Conservation (phyloP, 2,113 vertebrate genomes). For the Gasterosteus aculeatus region DNA sequence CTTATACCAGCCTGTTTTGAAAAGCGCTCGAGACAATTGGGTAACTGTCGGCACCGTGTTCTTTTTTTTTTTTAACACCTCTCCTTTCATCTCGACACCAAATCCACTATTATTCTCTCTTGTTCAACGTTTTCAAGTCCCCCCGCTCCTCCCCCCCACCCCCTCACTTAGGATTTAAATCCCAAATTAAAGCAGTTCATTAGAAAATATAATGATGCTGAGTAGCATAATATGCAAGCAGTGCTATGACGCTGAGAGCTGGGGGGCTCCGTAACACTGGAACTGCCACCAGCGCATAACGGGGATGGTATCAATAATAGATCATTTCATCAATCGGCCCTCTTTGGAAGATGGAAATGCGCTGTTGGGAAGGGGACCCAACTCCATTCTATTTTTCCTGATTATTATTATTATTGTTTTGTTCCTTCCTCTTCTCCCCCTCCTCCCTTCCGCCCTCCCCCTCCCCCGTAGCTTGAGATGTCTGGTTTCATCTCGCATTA, state of each 20-base stretch:
- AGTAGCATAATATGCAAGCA: conserved; percentile 80
- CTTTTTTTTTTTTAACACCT: conserved; percentile 39
- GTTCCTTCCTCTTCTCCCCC: not conserved
- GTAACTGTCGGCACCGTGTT: conserved; percentile 52
- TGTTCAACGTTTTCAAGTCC: conserved; percentile 77
- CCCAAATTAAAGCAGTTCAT: conserved; percentile 80
- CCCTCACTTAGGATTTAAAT: conserved; percentile 73
- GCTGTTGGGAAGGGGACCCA: conserved; percentile 68
- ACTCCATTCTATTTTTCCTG: conserved; percentile 68
- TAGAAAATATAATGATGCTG: conserved; percentile 82
- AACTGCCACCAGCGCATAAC: conserved; percentile 75
- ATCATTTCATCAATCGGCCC: conserved; percentile 79
- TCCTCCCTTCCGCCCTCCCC: conserved; percentile 30
- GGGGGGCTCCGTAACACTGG: conserved; percentile 64
- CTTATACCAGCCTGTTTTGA: conserved; percentile 50
- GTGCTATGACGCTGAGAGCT: conserved; percentile 71
- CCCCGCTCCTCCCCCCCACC: conserved; percentile 51
- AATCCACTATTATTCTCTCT: conserved; percentile 69
- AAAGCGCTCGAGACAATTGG: conserved; percentile 55
- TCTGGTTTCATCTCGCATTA: conserved; percentile 78
- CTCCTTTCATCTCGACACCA: conserved; percentile 70
- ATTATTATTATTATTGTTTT: conserved; percentile 46
- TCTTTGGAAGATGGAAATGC: conserved; percentile 77
- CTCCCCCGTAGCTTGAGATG: conserved; percentile 61
- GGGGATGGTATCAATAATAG: conserved; percentile 81